A percentile compares a stretch with the other conserved stretches of the same genome.
These are phyloP conservation scores for Gouania willdenowi DNA, from an alignment of 2,797 vertebrate genomes.

Conservation along the genomic window DNA sequence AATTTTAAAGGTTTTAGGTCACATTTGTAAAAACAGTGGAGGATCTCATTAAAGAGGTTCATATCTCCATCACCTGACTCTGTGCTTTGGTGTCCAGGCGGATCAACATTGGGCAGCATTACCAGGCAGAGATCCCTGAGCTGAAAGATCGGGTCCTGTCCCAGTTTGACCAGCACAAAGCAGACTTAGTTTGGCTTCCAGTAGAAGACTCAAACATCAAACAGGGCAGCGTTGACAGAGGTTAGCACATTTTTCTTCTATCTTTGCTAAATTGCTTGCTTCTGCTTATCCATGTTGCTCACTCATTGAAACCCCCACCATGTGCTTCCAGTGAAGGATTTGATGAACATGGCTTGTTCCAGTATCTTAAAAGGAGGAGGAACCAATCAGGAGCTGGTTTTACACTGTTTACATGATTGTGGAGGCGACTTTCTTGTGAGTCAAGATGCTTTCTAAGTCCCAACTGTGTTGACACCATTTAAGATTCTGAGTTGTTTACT, in stretches of 20 bases:
- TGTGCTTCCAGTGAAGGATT: slow-evolving; percentile 76
- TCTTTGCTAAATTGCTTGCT: no score
- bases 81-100: slow-evolving; percentile 62
- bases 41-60: no score
- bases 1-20: no score
- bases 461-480: no score
- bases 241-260: slow-evolving; percentile 24
- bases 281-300: no score
- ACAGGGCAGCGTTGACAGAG: slow-evolving; percentile 25
- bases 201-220: slow-evolving; percentile 35
- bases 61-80: not conserved
- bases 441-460: no score
- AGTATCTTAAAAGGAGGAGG: slow-evolving; percentile 90
- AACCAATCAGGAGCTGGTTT: slow-evolving; percentile 94
- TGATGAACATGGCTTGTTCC: slow-evolving; percentile 91
- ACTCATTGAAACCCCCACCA: not conserved
- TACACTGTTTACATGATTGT: slow-evolving; percentile 90
- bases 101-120: slow-evolving; percentile 86
- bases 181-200: slow-evolving; percentile 85
- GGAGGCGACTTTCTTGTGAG: slow-evolving; percentile 91
- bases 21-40: no score
- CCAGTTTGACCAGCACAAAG: slow-evolving; percentile 79
- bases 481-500: not conserved
- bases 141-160: slow-evolving; percentile 72
- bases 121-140: slow-evolving; percentile 84